Percentiles rank a stretch among this genome's conserved stretches.
phyloP scores from a whole-genome alignment of 2,888 invertebrate genomes.

The Scaptomyza cyrtandrae region DNA sequence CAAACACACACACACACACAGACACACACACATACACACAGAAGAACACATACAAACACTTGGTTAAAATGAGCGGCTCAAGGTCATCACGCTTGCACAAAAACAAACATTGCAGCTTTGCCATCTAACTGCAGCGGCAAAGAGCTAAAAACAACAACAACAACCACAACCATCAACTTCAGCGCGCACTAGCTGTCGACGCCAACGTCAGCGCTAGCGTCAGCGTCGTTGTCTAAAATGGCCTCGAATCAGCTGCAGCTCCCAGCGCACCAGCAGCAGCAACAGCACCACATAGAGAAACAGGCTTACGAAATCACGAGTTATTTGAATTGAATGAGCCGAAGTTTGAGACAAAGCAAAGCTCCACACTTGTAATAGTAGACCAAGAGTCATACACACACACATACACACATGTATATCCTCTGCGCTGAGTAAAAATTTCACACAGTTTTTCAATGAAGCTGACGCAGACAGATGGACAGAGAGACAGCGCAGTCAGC shows the following conservation, averaged over 20 bases:
- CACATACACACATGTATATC: constrained; percentile 28
- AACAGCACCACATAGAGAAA: constrained; percentile 50
- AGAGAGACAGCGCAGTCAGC: constrained; percentile 24
- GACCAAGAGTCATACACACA: constrained; percentile 34
- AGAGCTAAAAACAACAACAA: constrained; percentile 41
- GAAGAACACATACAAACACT: constrained; percentile 55
- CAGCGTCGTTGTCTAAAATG: constrained; percentile 58
- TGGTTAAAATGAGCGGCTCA: constrained; percentile 78
- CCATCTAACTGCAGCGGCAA: constrained; percentile 69
- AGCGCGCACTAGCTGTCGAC: constrained; percentile 70
- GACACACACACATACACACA: constrained; percentile 40
- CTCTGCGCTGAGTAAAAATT: constrained; percentile 47
- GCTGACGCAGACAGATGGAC: constrained; percentile 14
- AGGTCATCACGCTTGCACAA: constrained; percentile 78
- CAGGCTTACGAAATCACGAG: constrained; percentile 80
- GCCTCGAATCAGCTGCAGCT: constrained; percentile 73
- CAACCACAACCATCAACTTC: constrained; percentile 28
- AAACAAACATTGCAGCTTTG: constrained; percentile 54
- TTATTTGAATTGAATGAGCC: constrained; percentile 79
- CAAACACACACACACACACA: constrained; percentile 23
- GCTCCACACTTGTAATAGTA: constrained; percentile 55
- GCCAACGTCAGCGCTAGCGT: constrained; percentile 38
- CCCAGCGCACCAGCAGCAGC: constrained; percentile 36
- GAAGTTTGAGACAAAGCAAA: constrained; percentile 48
- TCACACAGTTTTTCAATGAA: constrained; percentile 72